A percentile compares a stretch with the other conserved stretches of the same genome.
These are phyloP conservation scores for Gorsachius goisagi DNA, from an alignment of 2,113 vertebrate genomes.

Conservation along the genomic window DNA sequence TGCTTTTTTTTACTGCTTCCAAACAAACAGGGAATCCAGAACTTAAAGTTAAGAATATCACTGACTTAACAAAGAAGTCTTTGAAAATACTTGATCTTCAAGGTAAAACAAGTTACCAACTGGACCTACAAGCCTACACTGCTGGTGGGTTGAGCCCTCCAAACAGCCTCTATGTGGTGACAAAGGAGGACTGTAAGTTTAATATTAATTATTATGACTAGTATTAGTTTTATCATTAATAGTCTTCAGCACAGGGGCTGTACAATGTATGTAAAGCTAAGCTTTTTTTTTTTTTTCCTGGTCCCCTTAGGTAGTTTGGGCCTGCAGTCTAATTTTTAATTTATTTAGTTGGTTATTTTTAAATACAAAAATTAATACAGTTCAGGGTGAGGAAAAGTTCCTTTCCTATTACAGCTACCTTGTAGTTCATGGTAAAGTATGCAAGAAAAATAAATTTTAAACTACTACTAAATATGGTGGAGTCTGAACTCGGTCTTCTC, in stretches of 20 bases:
- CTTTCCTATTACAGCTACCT: not conserved
- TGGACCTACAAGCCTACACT: conserved; percentile 76
- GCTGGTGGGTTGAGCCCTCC: conserved; percentile 73
- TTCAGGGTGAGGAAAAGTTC: not conserved
- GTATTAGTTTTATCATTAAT: not conserved
- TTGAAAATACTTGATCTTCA: conserved; percentile 77
- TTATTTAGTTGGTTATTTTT: not conserved
- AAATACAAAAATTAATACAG: not conserved
- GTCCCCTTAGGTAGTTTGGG: not conserved
- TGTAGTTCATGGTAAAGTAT: not conserved
- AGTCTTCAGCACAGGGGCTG: not conserved
- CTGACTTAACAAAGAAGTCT: conserved; percentile 71
- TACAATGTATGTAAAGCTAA: not conserved
- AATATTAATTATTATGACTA: not conserved
- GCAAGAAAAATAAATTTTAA: not conserved
- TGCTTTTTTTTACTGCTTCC: not conserved
- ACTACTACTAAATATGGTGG: not conserved
- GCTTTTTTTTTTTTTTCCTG: not conserved
- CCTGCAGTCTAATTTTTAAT: not conserved
- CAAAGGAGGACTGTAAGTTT: conserved; percentile 80
- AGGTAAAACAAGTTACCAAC: conserved; percentile 78
- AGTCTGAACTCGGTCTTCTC: not conserved
- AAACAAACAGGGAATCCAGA: conserved; percentile 67
- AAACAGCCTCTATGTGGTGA: conserved; percentile 74
- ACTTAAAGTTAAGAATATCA: conserved; percentile 77